Base-by-base conservation (phyloP, 1,140 invertebrate genomes). In the Cotesia chilonis region DNA sequence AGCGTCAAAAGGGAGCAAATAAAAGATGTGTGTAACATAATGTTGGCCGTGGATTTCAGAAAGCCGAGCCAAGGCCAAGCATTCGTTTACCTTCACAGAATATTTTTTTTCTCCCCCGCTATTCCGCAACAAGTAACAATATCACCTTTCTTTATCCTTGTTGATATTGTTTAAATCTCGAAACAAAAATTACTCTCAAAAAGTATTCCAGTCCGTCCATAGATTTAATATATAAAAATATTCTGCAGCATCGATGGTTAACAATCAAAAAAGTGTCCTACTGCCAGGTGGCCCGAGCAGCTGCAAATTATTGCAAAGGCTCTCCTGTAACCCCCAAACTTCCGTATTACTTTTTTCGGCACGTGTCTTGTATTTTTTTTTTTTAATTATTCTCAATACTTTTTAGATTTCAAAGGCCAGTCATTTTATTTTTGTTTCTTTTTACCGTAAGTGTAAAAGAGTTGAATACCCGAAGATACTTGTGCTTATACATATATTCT, bases 1-100 rank as follows among this genome's bases (percentile, higher is more conserved):
- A 41, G 70, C 41, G 38, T 66, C 37, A 14, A 66, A 72, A 67
- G 64, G 59, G 47, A 47, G n/a, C 51, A 71, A 65, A 36, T 54
- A 9, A 67, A 68, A 57, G 35, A 61, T 60, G 36, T 37, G 17
- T 60, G 41, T 9, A 51, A 51, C 7, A 51, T n/a, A n/a, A 51
- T n/a, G 47, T 63, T 35, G 28, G 60, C 28, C 60, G 60, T 63
- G 60, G 60, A 6, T 20, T 71, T 59, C 60, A 70, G 71, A 73
- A 73, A 72, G 67, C 73, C 72, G 60, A 77, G 60, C 76, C 78
- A 80, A 80, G 79, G 78, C 74, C 78, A 72, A 75, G 78, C 78
- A 80, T 80, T 79, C 78, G 75, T 79, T 79, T 73, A 76, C 77
- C 78, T 78, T 77, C 70, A 72, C 65, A 69, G 57, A 75, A 68